Evolutionary conservation across 2,888 invertebrate genomes (phyloP).

Genomic region (Agonopterix heracliana): DNA sequence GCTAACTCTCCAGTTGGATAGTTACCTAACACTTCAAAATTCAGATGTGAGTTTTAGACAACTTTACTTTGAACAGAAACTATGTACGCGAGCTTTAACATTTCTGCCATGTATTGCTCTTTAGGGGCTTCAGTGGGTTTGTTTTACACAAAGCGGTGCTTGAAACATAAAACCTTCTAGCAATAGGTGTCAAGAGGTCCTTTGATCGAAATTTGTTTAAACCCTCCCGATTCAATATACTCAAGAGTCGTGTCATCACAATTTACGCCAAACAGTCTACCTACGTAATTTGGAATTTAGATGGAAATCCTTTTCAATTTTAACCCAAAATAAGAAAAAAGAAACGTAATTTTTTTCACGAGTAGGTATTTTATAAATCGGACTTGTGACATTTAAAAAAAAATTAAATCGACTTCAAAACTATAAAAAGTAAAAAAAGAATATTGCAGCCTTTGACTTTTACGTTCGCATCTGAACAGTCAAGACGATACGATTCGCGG

Average conservation of each 20-base stretch:
- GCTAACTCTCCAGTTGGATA: neutral
- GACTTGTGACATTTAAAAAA: too few species aligned
- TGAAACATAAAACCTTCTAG: neutral
- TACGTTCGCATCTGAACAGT: too few species aligned
- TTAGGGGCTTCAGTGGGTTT: conserved; percentile 9
- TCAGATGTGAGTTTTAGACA: conserved; percentile 23
- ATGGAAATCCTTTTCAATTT: neutral
- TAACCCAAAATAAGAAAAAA: neutral
- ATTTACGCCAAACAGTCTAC: neutral
- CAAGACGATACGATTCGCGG: too few species aligned
- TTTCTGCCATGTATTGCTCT: conserved; percentile 24
- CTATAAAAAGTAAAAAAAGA: too few species aligned
- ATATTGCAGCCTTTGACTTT: too few species aligned
- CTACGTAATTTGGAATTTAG: neutral
- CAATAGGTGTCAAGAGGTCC: neutral
- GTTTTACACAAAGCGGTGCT: conserved; percentile 4
- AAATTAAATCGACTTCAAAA: too few species aligned
- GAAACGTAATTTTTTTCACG: neutral
- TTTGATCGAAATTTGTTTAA: conserved; percentile 1
- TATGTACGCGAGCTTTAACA: conserved; percentile 22
- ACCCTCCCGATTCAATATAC: neutral
- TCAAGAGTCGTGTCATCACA: neutral
- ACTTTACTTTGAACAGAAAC: conserved; percentile 22
- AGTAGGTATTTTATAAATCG: too few species aligned
- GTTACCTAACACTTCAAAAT: conserved; percentile 29